phyloP scores from a whole-genome alignment of 2,113 vertebrate species.

The Saguinus imperator region DNA sequence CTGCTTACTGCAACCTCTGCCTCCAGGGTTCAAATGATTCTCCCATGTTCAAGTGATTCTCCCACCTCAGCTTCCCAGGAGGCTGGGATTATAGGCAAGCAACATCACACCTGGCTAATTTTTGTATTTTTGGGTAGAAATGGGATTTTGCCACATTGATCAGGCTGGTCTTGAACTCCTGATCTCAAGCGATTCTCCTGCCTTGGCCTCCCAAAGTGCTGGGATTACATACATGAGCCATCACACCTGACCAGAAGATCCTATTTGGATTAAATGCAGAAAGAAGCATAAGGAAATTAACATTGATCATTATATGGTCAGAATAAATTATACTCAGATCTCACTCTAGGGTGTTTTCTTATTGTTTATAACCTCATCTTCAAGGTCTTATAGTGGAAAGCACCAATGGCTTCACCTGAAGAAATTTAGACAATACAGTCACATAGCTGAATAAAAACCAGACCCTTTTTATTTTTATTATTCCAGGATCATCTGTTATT shows the following conservation, averaged over 20 bases:
- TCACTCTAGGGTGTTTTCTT: neutral
- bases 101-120: too few species aligned
- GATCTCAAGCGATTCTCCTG: too few species aligned
- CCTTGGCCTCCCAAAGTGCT: too few species aligned
- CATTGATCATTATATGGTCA: slow-evolving; percentile 24
- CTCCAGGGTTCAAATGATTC: too few species aligned
- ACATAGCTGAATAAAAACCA: neutral
- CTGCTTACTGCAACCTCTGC: too few species aligned
- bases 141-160: too few species aligned
- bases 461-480: neutral
- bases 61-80: too few species aligned
- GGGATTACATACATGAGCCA: too few species aligned
- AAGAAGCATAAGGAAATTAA: neutral
- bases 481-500: slow-evolving; percentile 14
- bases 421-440: neutral
- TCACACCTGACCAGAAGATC: neutral
- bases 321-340: neutral
- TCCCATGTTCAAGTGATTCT: too few species aligned
- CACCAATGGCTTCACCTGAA: neutral
- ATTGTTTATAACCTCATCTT: slow-evolving; percentile 55
- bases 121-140: too few species aligned
- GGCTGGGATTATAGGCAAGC: too few species aligned
- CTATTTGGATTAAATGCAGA: neutral
- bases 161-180: too few species aligned
- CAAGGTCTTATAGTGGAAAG: slow-evolving; percentile 56